These are phyloP conservation scores for Platichthys stellatus DNA, from an alignment of 2,113 vertebrate species.

Conservation along the genomic window DNA sequence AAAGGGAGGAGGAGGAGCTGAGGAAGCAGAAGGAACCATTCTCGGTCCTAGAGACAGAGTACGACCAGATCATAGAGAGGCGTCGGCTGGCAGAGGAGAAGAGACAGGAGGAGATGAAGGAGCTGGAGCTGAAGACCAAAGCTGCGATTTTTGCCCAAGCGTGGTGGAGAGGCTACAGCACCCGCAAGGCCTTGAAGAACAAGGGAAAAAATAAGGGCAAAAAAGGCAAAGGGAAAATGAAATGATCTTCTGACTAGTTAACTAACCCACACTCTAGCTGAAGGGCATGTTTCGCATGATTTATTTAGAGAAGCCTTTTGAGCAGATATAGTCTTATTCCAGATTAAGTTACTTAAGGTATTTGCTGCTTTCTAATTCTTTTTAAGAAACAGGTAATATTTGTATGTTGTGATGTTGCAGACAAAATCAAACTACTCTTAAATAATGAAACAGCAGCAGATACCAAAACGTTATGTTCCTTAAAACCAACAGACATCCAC, in stretches of 20 bases:
- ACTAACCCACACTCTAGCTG: neutral
- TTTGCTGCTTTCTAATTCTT: neutral
- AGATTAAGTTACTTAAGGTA: neutral
- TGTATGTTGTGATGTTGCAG: neutral
- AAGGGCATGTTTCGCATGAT: neutral
- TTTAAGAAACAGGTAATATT: too few species aligned
- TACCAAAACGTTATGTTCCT: neutral
- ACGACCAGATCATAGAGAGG: conserved; percentile 82
- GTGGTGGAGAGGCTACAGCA: conserved; percentile 87
- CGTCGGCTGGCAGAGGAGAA: conserved; percentile 68
- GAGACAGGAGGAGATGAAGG: conserved; percentile 72
- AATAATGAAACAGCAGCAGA: neutral
- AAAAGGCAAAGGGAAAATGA: conserved; percentile 72
- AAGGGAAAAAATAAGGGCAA: conserved; percentile 78
- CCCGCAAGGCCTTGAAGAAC: conserved; percentile 81
- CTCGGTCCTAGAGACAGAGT: conserved; percentile 78
- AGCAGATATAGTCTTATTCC: neutral
- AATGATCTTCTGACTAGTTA: conserved; percentile 27
- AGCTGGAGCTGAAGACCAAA: conserved; percentile 74
- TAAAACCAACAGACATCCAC: neutral
- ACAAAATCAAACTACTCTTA: neutral
- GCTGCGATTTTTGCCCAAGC: conserved; percentile 87
- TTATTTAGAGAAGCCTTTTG: neutral
- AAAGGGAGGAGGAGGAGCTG: conserved; percentile 80
- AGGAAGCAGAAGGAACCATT: conserved; percentile 74